A percentile compares a stretch with the other conserved stretches of the same genome.
These are phyloP conservation scores for Pterostichus madidus DNA, from an alignment of 2,888 invertebrate genomes.

Conservation along the genomic window DNA sequence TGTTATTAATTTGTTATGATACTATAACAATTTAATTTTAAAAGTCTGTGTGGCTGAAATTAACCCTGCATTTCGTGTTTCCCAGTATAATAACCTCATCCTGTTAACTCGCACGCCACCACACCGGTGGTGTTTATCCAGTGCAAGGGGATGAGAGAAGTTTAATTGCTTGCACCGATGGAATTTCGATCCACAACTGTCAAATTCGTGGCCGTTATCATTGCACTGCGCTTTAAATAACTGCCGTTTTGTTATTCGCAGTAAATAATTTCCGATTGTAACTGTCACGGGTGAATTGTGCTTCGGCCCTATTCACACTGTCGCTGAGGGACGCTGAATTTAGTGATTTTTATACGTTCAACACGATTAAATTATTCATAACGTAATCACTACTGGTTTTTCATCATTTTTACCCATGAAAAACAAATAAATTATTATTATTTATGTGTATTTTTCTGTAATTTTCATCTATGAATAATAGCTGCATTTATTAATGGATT, in stretches of 20 bases:
- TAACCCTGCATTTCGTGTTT: not conserved
- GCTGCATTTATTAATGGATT: too few relatives aligned
- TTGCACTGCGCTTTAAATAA: conserved; percentile 63
- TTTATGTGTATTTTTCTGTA: not conserved
- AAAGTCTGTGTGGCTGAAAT: not conserved
- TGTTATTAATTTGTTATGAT: too few relatives aligned
- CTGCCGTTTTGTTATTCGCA: conserved; percentile 65
- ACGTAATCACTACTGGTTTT: not conserved
- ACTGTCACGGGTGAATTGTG: conserved; percentile 63
- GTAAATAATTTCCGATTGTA: conserved; percentile 66
- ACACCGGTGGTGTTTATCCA: conserved; percentile 16
- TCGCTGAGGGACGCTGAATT: conserved; percentile 55
- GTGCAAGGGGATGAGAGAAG: conserved; percentile 31
- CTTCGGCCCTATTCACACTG: conserved; percentile 8
- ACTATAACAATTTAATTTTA: too few relatives aligned
- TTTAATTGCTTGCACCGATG: conserved; percentile 66
- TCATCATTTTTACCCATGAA: conserved; percentile 1
- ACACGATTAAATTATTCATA: conserved; percentile 56
- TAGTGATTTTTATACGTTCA: conserved; percentile 65
- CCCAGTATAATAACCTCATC: conserved; percentile 10
- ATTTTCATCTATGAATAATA: too few relatives aligned
- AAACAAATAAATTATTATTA: not conserved
- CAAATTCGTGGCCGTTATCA: conserved; percentile 64
- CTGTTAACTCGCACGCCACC: not conserved
- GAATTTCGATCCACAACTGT: conserved; percentile 63